These are phyloP conservation scores for Eonycteris spelaea DNA, from an alignment of 2,113 vertebrate species.

Conservation along the genomic window DNA sequence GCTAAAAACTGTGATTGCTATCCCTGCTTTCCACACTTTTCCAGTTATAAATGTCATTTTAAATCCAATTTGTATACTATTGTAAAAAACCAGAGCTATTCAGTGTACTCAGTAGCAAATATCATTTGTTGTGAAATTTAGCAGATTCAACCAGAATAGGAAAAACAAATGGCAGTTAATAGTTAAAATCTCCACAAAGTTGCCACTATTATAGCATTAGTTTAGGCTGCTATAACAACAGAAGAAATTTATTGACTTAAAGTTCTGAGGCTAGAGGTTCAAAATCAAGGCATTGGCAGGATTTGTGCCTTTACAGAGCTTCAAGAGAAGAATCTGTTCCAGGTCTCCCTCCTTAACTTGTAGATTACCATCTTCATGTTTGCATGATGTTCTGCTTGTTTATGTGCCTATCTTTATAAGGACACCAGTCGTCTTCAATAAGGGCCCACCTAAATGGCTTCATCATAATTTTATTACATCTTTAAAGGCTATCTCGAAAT, in stretches of 20 bases:
- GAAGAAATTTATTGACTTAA: neutral
- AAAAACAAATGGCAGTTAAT: neutral
- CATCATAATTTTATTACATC: neutral
- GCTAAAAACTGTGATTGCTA: neutral
- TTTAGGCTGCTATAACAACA: neutral
- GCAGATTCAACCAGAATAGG: neutral
- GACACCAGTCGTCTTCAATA: neutral
- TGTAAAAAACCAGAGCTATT: slow-evolving; percentile 5
- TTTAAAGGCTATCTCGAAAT: neutral
- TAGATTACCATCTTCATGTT: neutral
- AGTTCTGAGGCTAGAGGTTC: neutral
- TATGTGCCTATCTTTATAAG: neutral
- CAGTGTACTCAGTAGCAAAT: neutral
- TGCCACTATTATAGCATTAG: neutral
- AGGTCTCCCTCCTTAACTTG: neutral
- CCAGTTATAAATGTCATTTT: neutral
- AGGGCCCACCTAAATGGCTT: neutral
- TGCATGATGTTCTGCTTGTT: neutral
- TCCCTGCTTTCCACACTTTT: neutral
- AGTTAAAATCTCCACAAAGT: neutral
- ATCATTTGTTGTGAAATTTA: neutral
- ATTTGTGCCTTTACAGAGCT: neutral
- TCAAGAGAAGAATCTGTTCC: neutral
- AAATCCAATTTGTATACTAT: neutral
- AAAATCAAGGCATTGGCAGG: neutral